A percentile compares a stretch with the other conserved stretches of the same genome.
These are phyloP conservation scores for Nomada goodeniana DNA, from an alignment of 2,888 invertebrate genomes.

Conservation along the genomic window DNA sequence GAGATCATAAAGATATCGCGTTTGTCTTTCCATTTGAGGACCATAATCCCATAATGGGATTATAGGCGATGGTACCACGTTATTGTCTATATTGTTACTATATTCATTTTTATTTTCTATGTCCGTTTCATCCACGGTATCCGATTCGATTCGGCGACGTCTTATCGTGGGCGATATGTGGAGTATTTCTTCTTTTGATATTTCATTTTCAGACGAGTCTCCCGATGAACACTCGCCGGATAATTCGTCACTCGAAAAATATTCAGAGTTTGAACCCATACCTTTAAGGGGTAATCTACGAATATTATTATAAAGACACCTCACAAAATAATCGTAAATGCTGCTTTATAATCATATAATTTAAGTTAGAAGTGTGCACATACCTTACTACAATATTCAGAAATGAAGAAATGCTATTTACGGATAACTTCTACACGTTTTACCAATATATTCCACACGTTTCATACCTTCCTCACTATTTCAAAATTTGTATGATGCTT, in stretches of 20 bases:
- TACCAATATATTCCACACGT: slow-evolving; percentile 5
- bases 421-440: slow-evolving; percentile 14
- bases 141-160: slow-evolving; percentile 31
- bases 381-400: slow-evolving; percentile 25
- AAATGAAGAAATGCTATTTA: slow-evolving; percentile 8
- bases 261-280: slow-evolving; percentile 19
- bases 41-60: slow-evolving; percentile 16
- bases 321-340: slow-evolving; percentile 9
- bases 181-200: slow-evolving; percentile 38
- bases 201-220: slow-evolving; percentile 19
- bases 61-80: neutral
- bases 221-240: neutral
- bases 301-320: slow-evolving; percentile 22
- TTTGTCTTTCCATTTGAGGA: slow-evolving; percentile 41
- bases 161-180: slow-evolving; percentile 34
- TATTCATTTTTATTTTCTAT: slow-evolving; percentile 34
- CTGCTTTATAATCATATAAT: slow-evolving; percentile 29
- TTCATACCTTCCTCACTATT: neutral
- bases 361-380: slow-evolving; percentile 25
- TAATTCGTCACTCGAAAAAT: neutral
- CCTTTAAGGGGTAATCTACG: slow-evolving; percentile 34
- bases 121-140: slow-evolving; percentile 40
- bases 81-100: slow-evolving; percentile 16
- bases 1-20: slow-evolving; percentile 36
- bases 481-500: neutral